Evolutionary conservation across 1,140 invertebrate species (phyloP), one percentile per base, ranked within the genome.

Genomic region (Caenorhabditis briggsae): DNA sequence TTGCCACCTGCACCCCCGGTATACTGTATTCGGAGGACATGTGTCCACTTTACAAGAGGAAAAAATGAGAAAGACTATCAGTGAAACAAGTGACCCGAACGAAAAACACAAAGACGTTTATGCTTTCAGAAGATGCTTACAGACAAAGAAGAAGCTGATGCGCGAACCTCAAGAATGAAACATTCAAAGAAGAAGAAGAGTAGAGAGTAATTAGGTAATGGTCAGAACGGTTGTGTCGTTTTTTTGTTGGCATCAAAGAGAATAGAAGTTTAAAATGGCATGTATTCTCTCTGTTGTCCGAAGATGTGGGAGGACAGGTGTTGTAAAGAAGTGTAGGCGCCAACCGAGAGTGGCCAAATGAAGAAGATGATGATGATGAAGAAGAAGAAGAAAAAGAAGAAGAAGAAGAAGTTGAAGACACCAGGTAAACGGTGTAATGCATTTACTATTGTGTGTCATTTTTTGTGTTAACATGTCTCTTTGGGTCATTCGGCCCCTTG

Each of bases 381-480:
- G 70, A 46, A 23, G 70, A 78, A 50, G 33, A 23, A 78, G 7
- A 14, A 20, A 18, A 33, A 65, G 25, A 33, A 25, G 12, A 43
- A 70, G 64, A n/a, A 46, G 64, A 46, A 41, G 46, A 11, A n/a
- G n/a, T 16, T 20, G 16, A 18, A 70, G 33, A 46, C 23, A 70
- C 14, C 58, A 70, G 41, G 41, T 70, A 50, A 12, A 78, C 33
- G 33, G 70, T 78, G 33, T 46, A 78, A 78, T 78, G n/a, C 70
- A 78, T 78, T 78, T 43, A 65, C 61, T 65, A 65, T 65, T 78
- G 70, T 78, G 18, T 20, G 65, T 70, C 65, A 70, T 8, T 70
- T 70, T 50, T 78, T 78, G 70, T 78, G 70, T 78, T 78, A 78
- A 78, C 70, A 78, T 74, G 20, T 74, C 59, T 64, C 65, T 74